Evolutionary conservation across 1,140 invertebrate species (phyloP), one percentile per base, ranked within the genome.

Genomic region (Rhizoglyphus robini): DNA sequence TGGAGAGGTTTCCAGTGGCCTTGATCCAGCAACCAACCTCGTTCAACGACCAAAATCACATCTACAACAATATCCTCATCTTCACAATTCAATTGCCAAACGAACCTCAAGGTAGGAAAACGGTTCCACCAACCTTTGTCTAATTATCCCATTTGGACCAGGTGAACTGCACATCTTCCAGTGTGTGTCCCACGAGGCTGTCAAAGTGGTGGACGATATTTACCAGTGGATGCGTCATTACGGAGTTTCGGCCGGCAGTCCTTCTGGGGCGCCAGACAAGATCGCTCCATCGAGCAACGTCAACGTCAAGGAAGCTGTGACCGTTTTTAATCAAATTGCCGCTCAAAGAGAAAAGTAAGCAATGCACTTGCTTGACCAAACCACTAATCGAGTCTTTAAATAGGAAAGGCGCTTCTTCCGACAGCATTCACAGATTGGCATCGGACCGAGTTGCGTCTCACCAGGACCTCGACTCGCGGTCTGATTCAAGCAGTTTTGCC

Each of bases 141-240:
- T 65, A n/a, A n/a, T 38, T 20, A 65, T 23, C 2, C n/a, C 4
- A 13, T 71, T 79, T 62, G 47, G 68, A 68, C 20, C 85, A 58
- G 84, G 90, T 1, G 95, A 99, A 79, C 96, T 99, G 86, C 96
- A 99, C 79, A 98, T 99, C 75, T 99, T 99, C 79, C 95, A 98
- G 80, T 75, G 72, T 68, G 63, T 67, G 3, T 65, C 69, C 57
- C 48, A 69, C 61, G 85, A 88, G 67, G 87, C 88, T n/a, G 84
- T 88, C 73, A 86, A 89, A 68, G 78, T 92, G 64, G 88, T 89
- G 11, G 87, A 90, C 77, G 88, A 91, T 72, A 79, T 92, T 63
- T 87, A 90, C 74, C 81, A 85, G 72, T 76, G 88, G 65, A 82
- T 88, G 72, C 81, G 81, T 13, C 30, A 63, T 47, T 41, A 66